phyloP scores from a whole-genome alignment of 2,888 invertebrate genomes.

The Athalia cordata region DNA sequence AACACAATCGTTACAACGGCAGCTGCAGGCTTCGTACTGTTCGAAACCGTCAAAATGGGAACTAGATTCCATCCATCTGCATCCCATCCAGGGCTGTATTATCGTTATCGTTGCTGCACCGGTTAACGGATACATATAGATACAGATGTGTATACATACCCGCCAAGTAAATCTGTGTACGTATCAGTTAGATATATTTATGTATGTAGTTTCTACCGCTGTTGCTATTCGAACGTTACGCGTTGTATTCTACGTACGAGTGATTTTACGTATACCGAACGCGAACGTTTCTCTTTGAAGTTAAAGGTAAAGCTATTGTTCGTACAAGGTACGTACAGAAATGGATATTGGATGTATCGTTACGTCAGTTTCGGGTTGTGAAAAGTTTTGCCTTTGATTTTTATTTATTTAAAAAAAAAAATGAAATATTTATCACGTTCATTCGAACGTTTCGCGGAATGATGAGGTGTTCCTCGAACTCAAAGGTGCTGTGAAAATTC shows the following conservation, averaged over 20 bases:
- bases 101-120: conserved; percentile 31
- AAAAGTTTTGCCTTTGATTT: too few relatives aligned
- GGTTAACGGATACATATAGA: background rate
- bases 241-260: background rate
- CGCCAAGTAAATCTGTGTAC: too few relatives aligned
- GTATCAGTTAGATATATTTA: too few relatives aligned
- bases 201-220: too few relatives aligned
- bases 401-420: too few relatives aligned
- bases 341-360: background rate
- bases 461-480: too few relatives aligned
- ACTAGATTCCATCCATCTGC: conserved; percentile 1
- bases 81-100: background rate
- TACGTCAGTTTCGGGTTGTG: too few relatives aligned
- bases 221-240: too few relatives aligned
- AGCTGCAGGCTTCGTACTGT: conserved; percentile 51
- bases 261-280: background rate
- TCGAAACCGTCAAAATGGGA: conserved; percentile 67
- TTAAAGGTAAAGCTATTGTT: conserved; percentile 25
- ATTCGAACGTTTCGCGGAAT: too few relatives aligned
- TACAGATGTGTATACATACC: background rate
- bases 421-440: too few relatives aligned
- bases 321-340: background rate
- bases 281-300: conserved; percentile 30
- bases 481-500: too few relatives aligned
- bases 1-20: too few relatives aligned